These are phyloP conservation scores for Oedothorax gibbosus DNA, from an alignment of 1,140 invertebrate species.

Conservation along the genomic window DNA sequence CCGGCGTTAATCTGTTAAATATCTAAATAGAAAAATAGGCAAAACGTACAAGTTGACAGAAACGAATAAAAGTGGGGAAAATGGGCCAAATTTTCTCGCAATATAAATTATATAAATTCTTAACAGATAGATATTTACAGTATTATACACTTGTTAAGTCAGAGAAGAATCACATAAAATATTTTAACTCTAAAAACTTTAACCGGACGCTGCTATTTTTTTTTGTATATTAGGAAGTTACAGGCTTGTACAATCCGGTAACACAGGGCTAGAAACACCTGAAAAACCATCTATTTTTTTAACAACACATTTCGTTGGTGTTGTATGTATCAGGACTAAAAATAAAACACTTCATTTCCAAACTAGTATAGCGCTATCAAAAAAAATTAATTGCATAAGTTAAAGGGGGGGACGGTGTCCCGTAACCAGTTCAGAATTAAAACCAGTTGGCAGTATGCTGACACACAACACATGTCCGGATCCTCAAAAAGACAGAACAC, in stretches of 20 bases:
- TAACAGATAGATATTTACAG: constrained; percentile 30
- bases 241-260: background rate
- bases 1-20: no score
- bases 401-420: background rate
- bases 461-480: no score
- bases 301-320: background rate
- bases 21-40: no score
- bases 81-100: no score
- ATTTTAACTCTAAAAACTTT: constrained; percentile 10
- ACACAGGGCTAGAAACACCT: background rate
- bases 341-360: constrained; percentile 12
- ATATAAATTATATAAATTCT: constrained; percentile 36
- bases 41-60: no score
- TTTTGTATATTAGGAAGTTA: background rate
- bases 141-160: constrained; percentile 24
- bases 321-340: constrained; percentile 4
- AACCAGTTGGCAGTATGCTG: no score
- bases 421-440: background rate
- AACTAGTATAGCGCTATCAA: constrained; percentile 1
- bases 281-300: background rate
- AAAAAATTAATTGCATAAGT: background rate
- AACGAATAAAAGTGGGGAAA: no score
- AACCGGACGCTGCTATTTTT: constrained; percentile 8
- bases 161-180: constrained; percentile 8
- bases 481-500: no score